Base-by-base conservation (phyloP, 2,888 invertebrate genomes). In the Calameuta filiformis region DNA sequence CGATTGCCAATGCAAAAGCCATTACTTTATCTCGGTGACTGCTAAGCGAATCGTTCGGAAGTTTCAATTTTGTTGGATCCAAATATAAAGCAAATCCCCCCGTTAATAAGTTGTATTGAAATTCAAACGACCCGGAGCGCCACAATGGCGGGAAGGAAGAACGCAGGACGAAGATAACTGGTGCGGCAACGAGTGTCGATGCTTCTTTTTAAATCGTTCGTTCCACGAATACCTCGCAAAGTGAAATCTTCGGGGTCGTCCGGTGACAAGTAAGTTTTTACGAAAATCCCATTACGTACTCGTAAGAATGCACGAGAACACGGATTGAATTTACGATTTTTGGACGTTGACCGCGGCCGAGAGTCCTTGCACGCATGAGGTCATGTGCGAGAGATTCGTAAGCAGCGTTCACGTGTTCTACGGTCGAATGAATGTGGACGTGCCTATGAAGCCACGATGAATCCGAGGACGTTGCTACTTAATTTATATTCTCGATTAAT, bases 211-310 rank as follows among this genome's bases (percentile, higher is more conserved):
- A 56, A 56, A 23, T 77, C 56, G 31, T 75, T 76, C 76, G 78
- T 79, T 81, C 78, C 77, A 74, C 80, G 76, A 80, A 73, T 40
- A 75, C 80, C 76, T 77, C n/a, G 76, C 76, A 79, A 73, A 79
- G 76, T 68, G 75, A 78, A 69, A 78, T 68, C 69, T 79, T 78
- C 68, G 74, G 75, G 75, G 78, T 76, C 73, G 56, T 76, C 23
- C 69, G 40, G 69, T 78, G 69, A 76, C 76, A 31, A 56, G 73
- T 69, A 37, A 73, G 68, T 76, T 76, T 68, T 73, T 69, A 56
- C 2, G 40, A 1, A 23, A 56, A 23, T 56, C 9, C 0, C 1
- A 23, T 40, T 40, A 15, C 6, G 1, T 6, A 23, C 40, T 23
- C 15, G 0, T 40, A 15, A 40, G 40, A 40, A 40, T 15, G 6